Evolutionary conservation across 2,797 vertebrate genomes (phyloP).

Genomic region (Chelon auratus): DNA sequence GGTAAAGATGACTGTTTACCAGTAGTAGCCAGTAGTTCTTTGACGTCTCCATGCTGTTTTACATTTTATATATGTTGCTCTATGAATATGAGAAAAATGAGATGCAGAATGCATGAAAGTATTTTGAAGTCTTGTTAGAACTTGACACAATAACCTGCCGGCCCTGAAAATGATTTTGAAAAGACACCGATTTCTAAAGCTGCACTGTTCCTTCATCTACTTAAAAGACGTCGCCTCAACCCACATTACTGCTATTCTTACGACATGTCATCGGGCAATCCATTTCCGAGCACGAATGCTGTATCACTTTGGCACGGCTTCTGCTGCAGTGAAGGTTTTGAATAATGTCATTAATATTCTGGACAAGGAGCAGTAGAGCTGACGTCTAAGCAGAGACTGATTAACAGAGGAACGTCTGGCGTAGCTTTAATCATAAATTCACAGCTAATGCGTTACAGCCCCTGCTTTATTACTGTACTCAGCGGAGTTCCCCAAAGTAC

Average conservation of each 20-base stretch:
- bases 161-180: not conserved
- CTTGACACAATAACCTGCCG: not conserved
- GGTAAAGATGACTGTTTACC: too few relatives aligned
- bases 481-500: slow-evolving; percentile 18
- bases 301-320: too few relatives aligned
- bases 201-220: not conserved
- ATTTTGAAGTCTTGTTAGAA: not conserved
- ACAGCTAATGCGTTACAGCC: not conserved
- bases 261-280: too few relatives aligned
- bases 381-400: slow-evolving; percentile 3
- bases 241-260: not conserved
- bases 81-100: not conserved
- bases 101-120: not conserved
- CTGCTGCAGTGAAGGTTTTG: not conserved
- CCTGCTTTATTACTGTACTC: not conserved
- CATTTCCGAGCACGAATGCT: too few relatives aligned
- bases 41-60: too few relatives aligned
- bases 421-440: not conserved
- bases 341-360: slow-evolving; percentile 4
- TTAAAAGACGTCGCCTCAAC: not conserved
- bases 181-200: too few relatives aligned
- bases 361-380: not conserved
- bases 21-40: too few relatives aligned
- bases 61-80: not conserved
- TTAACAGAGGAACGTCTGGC: slow-evolving; percentile 14